Base-by-base conservation (phyloP, 2,888 invertebrate genomes). In the Diaprepes abbreviatus region DNA sequence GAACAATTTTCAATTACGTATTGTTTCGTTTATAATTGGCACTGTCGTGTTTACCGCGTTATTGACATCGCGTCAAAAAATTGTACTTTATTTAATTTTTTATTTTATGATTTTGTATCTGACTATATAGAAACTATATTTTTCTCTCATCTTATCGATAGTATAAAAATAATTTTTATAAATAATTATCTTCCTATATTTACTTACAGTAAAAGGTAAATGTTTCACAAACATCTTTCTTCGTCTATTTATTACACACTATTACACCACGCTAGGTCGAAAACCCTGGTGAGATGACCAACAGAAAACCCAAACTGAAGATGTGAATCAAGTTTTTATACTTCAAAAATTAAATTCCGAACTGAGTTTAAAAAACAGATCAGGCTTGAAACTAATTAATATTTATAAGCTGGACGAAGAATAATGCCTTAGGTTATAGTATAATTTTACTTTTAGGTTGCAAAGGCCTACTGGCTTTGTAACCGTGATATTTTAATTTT, bases 271-370 rank as follows among this genome's bases (percentile, higher is more conserved):
- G 7, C 28, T 28, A 28, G 48, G 48, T 50, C 48, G 19, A 28
- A 50, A 1, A 50, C 48, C 48, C 28, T 50, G 48, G 28, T 28
- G 24, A 50, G 48, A 50, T 50, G 48, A 50, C 48, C 48, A 28
- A 50, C 48, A 50, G 48, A 50, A 50, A 28, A 31, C 3, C 57
- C 36, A 40, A 57, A 57, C 57, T 14, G 7, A 24, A 24, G 57
- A 57, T 36, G 57, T 38, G 38, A 36, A 57, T 38, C 57, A 40
- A 57, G 57, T 57, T 57, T 57, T 38, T 40, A 57, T 57, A 24
- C 38, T 21, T 24, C 24, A 16, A 57, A 55, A 57, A 57, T 57
- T 40, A 14, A 57, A 43, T 21, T 24, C 28, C 14, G 2, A 24
- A 40, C 24, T 40, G 21, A 19, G 40, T n/a, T 57, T 57, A 38